phyloP scores from a whole-genome alignment of 37 sponge, comb jelly and placozoan genomes.

The Mnemiopsis leidyi region DNA sequence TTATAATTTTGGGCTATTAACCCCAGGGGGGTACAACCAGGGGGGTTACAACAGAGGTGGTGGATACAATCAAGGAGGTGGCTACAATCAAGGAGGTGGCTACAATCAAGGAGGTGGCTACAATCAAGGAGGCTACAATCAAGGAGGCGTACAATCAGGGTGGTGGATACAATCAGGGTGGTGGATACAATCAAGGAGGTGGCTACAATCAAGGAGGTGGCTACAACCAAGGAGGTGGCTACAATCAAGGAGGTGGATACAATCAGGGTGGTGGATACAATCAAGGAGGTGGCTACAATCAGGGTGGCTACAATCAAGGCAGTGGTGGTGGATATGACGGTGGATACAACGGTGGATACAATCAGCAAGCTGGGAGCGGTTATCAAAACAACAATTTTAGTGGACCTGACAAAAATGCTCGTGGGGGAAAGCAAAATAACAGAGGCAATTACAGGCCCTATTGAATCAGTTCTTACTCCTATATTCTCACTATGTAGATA shows the following conservation, averaged over 20 bases:
- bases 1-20: no score
- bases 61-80: background rate
- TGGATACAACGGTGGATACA: background rate
- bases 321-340: background rate
- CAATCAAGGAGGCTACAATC: conserved; percentile 4
- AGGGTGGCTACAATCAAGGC: background rate
- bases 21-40: background rate
- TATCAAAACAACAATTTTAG: conserved; percentile 58
- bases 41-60: background rate
- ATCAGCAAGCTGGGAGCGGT: background rate
- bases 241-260: conserved; percentile 51
- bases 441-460: conserved; percentile 50
- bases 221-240: conserved; percentile 32
- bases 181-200: background rate
- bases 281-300: conserved; percentile 40
- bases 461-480: no score
- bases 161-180: background rate
- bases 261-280: background rate
- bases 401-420: conserved; percentile 34
- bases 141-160: background rate
- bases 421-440: background rate
- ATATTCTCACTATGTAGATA: no score
- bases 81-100: background rate
- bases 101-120: background rate
- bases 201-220: background rate